Base-by-base conservation (phyloP, 2,113 vertebrate species). In the Pterocles burchelli region DNA sequence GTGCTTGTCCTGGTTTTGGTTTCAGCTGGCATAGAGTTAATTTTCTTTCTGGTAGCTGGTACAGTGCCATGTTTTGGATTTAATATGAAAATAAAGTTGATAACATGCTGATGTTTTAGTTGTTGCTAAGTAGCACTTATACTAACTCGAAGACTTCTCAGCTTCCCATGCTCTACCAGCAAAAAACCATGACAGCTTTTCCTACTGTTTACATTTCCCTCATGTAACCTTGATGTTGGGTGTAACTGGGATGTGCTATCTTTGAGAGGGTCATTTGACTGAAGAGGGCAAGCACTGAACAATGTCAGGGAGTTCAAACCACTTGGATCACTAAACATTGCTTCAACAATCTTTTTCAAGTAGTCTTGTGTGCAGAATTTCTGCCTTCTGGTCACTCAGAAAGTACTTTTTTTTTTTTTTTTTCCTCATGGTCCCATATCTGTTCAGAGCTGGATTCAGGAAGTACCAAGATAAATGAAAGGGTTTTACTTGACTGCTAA, bases 391-490 rank as follows among this genome's bases (percentile, higher is more conserved):
- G 59, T 88, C 79, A 74, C 63, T 77, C 41, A 79, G 14, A 81
- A 91, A 75, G 22, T 72, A 63, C 18, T 36, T 36, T 28, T 63
- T 29, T 59, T 48, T 4, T 7, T 34, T 71, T 14, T 21, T 17
- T 24, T 11, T 3, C 9, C 36, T 82, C 3, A 2, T 66, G 62
- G 66, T 72, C 81, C 84, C 41, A 18, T 95, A 68, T 89, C 73
- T 89, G 65, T 92, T 88, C 62, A 85, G 86, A 75, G 70, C 24
- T 57, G 78, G 70, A 95, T 82, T 95, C 11, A 2, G 55, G 81
- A 96, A 94, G 91, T 58, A 91, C 87, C 84, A 84, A 92, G 94
- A 94, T 85, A 95, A 95, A 91, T 79, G 66, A 67, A 95, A 73
- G 31, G 70, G n/a, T 85, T 95, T 95, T 91, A 79, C 74, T 93